Base-by-base conservation (phyloP, 2,113 vertebrate species). In the Probosciger aterrimus region DNA sequence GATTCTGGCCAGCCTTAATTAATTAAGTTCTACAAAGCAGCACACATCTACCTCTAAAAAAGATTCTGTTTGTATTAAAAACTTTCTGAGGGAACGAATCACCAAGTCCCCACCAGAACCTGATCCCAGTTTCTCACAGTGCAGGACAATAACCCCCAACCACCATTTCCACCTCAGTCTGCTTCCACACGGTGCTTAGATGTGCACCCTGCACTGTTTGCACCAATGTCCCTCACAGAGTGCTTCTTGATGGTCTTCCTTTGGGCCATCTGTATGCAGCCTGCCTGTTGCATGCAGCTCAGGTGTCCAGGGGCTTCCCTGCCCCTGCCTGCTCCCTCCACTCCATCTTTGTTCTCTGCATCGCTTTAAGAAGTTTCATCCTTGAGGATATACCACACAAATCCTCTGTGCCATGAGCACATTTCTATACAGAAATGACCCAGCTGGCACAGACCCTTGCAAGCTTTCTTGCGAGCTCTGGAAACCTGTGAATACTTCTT, bases 1-100 rank as follows among this genome's bases (percentile, higher is more conserved):
- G 90, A 25, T 43, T 52, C 71, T 60, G 37, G 81, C 77, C 86
- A 96, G 14, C 35, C 59, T 89, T 70, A 91, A 95, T 94, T 96
- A 94, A 81, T 82, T 68, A 76, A 84, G 67, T 91, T 82, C 74
- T 67, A 88, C 33, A 30, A 93, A 88, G 39, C 28, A 33, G 85
- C 59, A 91, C 30, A 39, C 37, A 50, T 82, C 79, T 87, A 82
- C 62, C 59, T 71, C 59, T 39, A n/a, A 44, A 92, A 96, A 90
- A 70, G 14, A 16, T 14, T 91, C 46, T 49, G 30, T 68, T 87
- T 3, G 0, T 77, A 80, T 86, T 85, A 94, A 89, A 94, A 89
- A 81, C 69, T 55, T 91, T 80, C 43, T 31, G 30, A 64, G 44
- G 47, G 73, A 85, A 76, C 28, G 4, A 84, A 52, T 46, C 11